Percentiles rank a stretch among this genome's conserved stretches.
phyloP scores from a whole-genome alignment of 2,888 invertebrate species.

The Maniola hyperantus region DNA sequence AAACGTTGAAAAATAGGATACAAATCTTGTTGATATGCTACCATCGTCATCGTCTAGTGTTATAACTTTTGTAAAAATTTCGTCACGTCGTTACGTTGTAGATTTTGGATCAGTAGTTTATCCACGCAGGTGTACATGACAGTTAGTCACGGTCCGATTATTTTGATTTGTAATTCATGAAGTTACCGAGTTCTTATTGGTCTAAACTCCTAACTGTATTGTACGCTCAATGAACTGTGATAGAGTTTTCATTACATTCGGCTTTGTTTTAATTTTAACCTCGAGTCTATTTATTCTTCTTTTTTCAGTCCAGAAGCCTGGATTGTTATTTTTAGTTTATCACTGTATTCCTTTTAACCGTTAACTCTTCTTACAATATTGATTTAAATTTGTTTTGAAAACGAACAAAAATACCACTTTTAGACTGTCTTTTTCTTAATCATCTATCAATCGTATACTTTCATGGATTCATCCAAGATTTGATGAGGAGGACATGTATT shows the following conservation, averaged over 20 bases:
- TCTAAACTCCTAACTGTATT: slow-evolving; percentile 35
- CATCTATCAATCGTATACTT: not conserved
- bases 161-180: slow-evolving; percentile 51
- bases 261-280: slow-evolving; percentile 2
- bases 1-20: slow-evolving; percentile 21
- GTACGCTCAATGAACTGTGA: slow-evolving; percentile 27
- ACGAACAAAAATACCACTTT: not conserved
- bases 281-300: not conserved
- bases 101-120: slow-evolving; percentile 28
- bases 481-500: no score
- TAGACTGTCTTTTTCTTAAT: not conserved
- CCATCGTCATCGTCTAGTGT: not conserved
- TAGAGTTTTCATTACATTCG: slow-evolving; percentile 14
- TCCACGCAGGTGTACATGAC: slow-evolving; percentile 35
- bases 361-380: not conserved
- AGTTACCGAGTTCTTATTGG: slow-evolving; percentile 34
- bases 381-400: not conserved
- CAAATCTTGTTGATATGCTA: not conserved
- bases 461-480: no score
- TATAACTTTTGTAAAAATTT: slow-evolving; percentile 26
- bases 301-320: no score
- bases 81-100: slow-evolving; percentile 32
- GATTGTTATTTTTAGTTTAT: not conserved
- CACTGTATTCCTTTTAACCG: not conserved
- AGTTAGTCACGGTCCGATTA: slow-evolving; percentile 54